These are phyloP conservation scores for Cetonia aurata DNA, from an alignment of 2,888 invertebrate species.

Conservation along the genomic window DNA sequence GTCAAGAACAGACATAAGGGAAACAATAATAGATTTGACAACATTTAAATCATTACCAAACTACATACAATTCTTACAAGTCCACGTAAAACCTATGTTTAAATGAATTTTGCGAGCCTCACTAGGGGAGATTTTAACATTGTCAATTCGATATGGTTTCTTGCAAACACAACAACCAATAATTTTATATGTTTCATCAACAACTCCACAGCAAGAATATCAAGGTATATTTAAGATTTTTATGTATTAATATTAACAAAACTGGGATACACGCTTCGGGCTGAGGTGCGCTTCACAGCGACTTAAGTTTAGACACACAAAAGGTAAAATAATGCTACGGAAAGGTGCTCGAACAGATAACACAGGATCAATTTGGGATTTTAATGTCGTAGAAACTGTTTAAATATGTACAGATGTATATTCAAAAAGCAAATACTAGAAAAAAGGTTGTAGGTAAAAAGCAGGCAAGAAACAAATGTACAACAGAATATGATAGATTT, in stretches of 20 bases:
- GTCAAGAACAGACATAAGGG: background rate
- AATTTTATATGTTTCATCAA: slow-evolving; percentile 1
- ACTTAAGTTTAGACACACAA: slow-evolving; percentile 1
- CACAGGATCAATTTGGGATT: background rate
- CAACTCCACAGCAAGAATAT: background rate
- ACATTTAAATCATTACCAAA: slow-evolving; percentile 1
- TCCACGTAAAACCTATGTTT: slow-evolving; percentile 8
- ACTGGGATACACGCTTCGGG: slow-evolving; percentile 6
- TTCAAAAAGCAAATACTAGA: no score
- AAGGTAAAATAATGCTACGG: slow-evolving; percentile 1
- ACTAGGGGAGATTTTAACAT: background rate
- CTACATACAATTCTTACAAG: slow-evolving; percentile 9
- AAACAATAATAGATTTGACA: slow-evolving; percentile 2
- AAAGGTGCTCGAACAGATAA: slow-evolving; percentile 7
- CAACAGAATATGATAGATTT: no score
- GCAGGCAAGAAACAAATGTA: no score
- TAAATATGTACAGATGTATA: no score
- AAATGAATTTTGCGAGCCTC: slow-evolving; percentile 15
- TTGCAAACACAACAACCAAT: background rate
- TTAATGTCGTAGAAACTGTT: no score
- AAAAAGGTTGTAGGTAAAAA: no score
- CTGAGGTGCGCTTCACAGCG: slow-evolving; percentile 9
- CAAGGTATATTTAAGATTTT: slow-evolving; percentile 13
- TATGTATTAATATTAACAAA: no score
- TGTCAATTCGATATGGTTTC: background rate